A percentile compares a stretch with the other conserved stretches of the same genome.
phyloP scores from a whole-genome alignment of 2,888 invertebrate species.

The Chymomyza caudatula region DNA sequence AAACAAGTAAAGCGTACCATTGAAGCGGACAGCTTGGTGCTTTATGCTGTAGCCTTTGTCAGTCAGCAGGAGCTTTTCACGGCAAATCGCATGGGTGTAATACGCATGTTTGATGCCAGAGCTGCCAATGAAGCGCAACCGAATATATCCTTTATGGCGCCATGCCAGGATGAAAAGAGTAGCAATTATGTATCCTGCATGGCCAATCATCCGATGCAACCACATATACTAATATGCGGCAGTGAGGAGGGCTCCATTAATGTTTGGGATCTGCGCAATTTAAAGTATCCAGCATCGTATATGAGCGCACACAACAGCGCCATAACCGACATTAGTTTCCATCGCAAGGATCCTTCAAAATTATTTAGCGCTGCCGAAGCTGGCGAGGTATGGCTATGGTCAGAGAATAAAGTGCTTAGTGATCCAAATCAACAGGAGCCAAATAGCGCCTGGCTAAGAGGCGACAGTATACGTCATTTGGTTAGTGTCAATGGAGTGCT shows the following conservation, averaged over 20 bases:
- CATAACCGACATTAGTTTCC: slow-evolving; percentile 92
- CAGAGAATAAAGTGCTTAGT: slow-evolving; percentile 81
- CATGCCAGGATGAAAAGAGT: slow-evolving; percentile 82
- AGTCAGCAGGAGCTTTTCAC: slow-evolving; percentile 85
- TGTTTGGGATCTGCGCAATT: slow-evolving; percentile 93
- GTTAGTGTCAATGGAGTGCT: slow-evolving; percentile 82
- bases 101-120: slow-evolving; percentile 93
- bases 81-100: slow-evolving; percentile 91
- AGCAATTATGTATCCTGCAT: slow-evolving; percentile 85
- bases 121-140: slow-evolving; percentile 81
- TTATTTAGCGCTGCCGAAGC: slow-evolving; percentile 88
- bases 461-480: slow-evolving; percentile 83
- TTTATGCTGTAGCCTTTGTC: slow-evolving; percentile 87
- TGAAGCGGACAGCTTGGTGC: slow-evolving; percentile 88
- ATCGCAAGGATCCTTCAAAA: slow-evolving; percentile 90
- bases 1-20: slow-evolving; percentile 78
- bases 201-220: slow-evolving; percentile 91
- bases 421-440: slow-evolving; percentile 53
- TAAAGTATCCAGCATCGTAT: slow-evolving; percentile 89
- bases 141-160: slow-evolving; percentile 83
- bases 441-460: slow-evolving; percentile 83
- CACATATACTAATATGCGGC: slow-evolving; percentile 90
- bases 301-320: slow-evolving; percentile 87
- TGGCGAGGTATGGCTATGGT: slow-evolving; percentile 95
- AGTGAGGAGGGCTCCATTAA: slow-evolving; percentile 92